Conservation (phyloP, 2,888 invertebrate species). For the Hypselothyrea guttata region DNA sequence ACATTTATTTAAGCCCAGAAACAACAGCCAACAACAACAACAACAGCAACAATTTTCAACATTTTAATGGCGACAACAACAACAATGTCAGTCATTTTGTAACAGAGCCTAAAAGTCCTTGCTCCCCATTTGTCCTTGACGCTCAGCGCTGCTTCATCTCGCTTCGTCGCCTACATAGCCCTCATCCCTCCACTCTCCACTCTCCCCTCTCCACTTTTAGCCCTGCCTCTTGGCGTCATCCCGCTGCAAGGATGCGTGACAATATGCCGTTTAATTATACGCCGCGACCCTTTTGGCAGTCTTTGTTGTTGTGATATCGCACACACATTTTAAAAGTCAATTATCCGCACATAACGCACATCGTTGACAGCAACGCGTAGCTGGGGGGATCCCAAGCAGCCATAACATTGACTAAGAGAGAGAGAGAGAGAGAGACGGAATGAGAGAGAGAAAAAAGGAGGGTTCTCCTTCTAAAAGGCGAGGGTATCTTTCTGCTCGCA, state of each 20-base stretch:
- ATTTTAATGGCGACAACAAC: constrained; percentile 46
- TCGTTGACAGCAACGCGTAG: constrained; percentile 50
- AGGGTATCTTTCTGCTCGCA: constrained; percentile 30
- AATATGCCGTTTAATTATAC: constrained; percentile 77
- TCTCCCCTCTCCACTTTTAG: neutral
- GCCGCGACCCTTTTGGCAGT: constrained; percentile 58
- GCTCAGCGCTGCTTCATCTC: constrained; percentile 1
- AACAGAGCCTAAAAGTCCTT: constrained; percentile 22
- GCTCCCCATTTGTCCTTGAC: constrained; percentile 38
- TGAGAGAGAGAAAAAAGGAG: too few species aligned
- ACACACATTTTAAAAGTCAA: constrained; percentile 76
- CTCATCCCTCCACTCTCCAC: neutral
- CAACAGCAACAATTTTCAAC: constrained; percentile 31
- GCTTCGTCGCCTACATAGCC: constrained; percentile 2
- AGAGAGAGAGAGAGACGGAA: too few species aligned
- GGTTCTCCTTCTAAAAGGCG: too few species aligned
- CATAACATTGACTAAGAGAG: constrained; percentile 18
- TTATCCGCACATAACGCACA: constrained; percentile 77
- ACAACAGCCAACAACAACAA: constrained; percentile 10
- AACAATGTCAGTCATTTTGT: constrained; percentile 22
- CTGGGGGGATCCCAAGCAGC: constrained; percentile 13
- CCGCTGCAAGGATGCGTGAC: constrained; percentile 66
- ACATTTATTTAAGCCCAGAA: constrained; percentile 24
- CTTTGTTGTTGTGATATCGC: constrained; percentile 69
- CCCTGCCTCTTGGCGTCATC: neutral